phyloP scores from a whole-genome alignment of 2,888 invertebrate species.

The Eulithis testata region DNA sequence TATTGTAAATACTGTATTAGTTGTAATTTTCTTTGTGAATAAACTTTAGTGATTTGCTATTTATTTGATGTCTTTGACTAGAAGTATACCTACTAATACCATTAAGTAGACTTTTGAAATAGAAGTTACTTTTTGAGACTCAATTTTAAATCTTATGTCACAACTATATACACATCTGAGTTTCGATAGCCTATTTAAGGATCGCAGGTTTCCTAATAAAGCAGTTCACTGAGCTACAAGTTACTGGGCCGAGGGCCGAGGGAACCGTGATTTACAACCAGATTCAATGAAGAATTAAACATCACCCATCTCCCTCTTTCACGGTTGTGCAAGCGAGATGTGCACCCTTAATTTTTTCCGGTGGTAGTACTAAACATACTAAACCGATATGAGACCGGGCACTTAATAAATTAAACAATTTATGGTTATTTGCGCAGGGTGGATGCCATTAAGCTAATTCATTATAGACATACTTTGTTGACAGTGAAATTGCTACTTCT shows the following conservation, averaged over 20 bases:
- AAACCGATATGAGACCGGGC: slow-evolving; percentile 60
- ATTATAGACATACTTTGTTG: slow-evolving; percentile 45
- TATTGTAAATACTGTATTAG: too few relatives aligned
- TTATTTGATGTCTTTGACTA: too few relatives aligned
- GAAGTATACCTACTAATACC: too few relatives aligned
- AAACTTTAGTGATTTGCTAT: too few relatives aligned
- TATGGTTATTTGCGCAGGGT: slow-evolving; percentile 72
- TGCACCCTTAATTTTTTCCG: slow-evolving; percentile 33
- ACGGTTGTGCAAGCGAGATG: slow-evolving; percentile 35
- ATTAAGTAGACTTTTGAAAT: too few relatives aligned
- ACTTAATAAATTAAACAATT: slow-evolving; percentile 83
- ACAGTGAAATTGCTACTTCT: slow-evolving; percentile 27
- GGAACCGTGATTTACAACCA: slow-evolving; percentile 43
- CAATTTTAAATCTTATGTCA: neutral
- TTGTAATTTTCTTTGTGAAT: too few relatives aligned
- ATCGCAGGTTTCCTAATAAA: slow-evolving; percentile 57
- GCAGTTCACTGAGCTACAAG: slow-evolving; percentile 70
- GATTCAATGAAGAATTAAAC: slow-evolving; percentile 41
- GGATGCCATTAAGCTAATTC: slow-evolving; percentile 48
- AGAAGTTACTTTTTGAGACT: too few relatives aligned
- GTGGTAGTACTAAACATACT: slow-evolving; percentile 56
- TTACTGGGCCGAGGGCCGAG: slow-evolving; percentile 50
- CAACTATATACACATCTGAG: neutral
- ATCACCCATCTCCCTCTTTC: slow-evolving; percentile 33
- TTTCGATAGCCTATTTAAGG: slow-evolving; percentile 9